Evolutionary conservation across 2,797 vertebrate species (phyloP).

Genomic region (Clarias platycephalus): DNA sequence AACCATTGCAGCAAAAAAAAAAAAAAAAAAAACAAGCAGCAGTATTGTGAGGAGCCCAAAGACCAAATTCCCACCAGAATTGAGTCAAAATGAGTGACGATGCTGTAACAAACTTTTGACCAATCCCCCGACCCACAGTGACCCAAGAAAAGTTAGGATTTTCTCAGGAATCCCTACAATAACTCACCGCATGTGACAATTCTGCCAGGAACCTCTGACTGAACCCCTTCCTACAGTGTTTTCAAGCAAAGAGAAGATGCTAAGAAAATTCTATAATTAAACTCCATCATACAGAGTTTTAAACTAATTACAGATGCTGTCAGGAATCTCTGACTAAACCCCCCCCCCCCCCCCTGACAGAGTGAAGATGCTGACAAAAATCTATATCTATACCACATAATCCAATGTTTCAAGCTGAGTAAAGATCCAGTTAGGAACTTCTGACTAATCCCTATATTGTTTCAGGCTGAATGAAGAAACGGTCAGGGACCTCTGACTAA

Average conservation of each 20-base stretch:
- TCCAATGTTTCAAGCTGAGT: neutral
- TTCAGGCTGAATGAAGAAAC: neutral
- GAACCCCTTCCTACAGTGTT: neutral
- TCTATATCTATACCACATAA: neutral
- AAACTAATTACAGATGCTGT: neutral
- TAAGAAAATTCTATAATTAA: neutral
- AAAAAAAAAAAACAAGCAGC: neutral
- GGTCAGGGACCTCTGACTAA: neutral
- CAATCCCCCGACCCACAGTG: neutral
- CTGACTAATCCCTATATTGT: neutral
- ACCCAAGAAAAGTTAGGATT: neutral
- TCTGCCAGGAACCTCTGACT: no score
- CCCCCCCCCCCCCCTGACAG: neutral
- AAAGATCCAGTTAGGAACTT: neutral
- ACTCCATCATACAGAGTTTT: neutral
- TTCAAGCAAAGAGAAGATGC: neutral
- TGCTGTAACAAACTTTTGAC: neutral
- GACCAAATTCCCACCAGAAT: neutral
- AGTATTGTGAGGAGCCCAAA: neutral
- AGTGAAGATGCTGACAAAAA: neutral
- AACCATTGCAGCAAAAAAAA: neutral
- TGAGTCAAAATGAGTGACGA: neutral
- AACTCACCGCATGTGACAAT: no score
- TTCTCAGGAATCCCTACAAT: neutral
- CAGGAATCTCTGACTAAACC: neutral